Evolutionary conservation across 2,888 invertebrate genomes (phyloP), one percentile per base, ranked within the genome.

Genomic region (Sarcophaga variegata): DNA sequence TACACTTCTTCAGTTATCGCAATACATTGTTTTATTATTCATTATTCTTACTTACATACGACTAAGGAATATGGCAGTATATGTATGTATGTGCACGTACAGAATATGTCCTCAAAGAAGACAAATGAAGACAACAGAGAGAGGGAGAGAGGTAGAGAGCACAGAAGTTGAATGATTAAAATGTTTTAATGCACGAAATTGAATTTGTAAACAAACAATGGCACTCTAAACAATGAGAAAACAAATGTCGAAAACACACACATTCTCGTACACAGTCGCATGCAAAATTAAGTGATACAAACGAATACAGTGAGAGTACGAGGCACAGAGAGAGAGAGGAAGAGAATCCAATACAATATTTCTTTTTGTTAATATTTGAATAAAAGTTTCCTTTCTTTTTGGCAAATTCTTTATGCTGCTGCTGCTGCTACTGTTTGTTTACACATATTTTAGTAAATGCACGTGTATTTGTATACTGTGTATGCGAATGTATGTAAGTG

Each of bases 321-420:
- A 20, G 47, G 1, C 22, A 27, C 1, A 49, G 6, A 20, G 12
- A 0, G 25, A 62, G 22, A 47, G 59, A 67, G 6, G 14, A 47
- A 66, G n/a, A 27, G 8, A 27, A 66, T 60, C 1, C 3, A 37
- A 37, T 37, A 37, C 2, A 62, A 80, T 62, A 70, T 37, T 59
- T 59, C 22, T 37, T 70, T 74, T 82, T 76, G 22, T 59, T 75
- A 67, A 75, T 75, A 74, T 74, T 81, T 49, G 45, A 70, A 79
- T 17, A 71, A 79, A 20, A 14, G n/a, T 60, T 67, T 22, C 37
- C 47, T 64, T 11, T 59, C 76, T 20, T 11, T 77, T 17, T 27
- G 66, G 60, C 4, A 77, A 54, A 72, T 60, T 78, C 37, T 37
- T 37, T 37, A 2, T 45, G 20, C n/a, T 47, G 10, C 8, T 47